Evolutionary conservation across 2,797 vertebrate species (phyloP), one percentile per base, ranked within the genome.

Genomic region (Tiaroga cobitis): DNA sequence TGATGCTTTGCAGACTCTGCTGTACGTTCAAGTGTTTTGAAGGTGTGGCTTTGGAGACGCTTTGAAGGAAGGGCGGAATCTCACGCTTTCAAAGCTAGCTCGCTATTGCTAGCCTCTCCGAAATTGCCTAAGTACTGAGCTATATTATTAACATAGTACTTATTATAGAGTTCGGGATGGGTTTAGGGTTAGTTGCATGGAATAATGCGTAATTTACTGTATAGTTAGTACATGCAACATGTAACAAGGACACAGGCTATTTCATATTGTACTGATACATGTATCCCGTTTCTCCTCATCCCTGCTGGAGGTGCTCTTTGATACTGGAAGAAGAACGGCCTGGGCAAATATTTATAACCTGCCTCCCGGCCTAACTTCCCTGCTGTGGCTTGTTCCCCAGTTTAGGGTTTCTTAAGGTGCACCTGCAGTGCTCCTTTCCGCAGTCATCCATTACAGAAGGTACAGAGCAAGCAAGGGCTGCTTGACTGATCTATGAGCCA

Each of bases 401-500:
- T 81, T 68, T 37, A 85, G 49, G 76, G 63, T 84, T 81, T 68
- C 72, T 86, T 84, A 85, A 84, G 82, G 80, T 72, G 78, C 86
- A 87, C 83, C 84, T 84, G 74, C 84, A 80, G 79, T 80, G 80
- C 84, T 75, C 70, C 80, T 79, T 81, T 70, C 76, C 73, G 79
- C 82, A 82, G 82, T 84, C 73, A 81, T 88, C 70, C 85, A 86
- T 87, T 84, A 84, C 77, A 82, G 67, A 82, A 70, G 82, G 84
- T 65, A 89, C 75, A 86, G 79, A 84, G 56, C 69, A 76, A 85
- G 77, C 67, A 72, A 46, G 84, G 41, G 46, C 65, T 65, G 51
- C 70, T 88, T 84, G 82, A 87, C 85, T 88, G 81, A 86, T 84
- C 77, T 68, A 85, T 88, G 74, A 70, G 83, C 61, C 68, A 75